Base-by-base conservation (phyloP, 2,797 vertebrate species). In the Atherinosoma microstoma region DNA sequence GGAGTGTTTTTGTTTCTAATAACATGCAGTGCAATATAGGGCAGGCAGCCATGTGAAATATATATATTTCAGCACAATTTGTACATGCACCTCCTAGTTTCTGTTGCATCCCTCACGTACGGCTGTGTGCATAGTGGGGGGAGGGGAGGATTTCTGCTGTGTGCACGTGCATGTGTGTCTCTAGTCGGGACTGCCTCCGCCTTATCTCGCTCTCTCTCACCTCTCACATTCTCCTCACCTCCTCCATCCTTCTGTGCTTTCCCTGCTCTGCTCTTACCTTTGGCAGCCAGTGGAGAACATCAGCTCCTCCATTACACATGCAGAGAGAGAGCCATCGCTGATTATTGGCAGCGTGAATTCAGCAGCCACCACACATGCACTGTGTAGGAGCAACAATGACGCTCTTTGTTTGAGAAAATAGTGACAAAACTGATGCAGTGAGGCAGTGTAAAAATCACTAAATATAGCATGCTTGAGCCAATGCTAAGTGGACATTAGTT, bases 101-200 rank as follows among this genome's bases (percentile, higher is more conserved):
- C 58, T 84, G 84, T 80, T 74, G 42, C 84, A 86, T 90, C 76
- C 77, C 75, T 16, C 35, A 79, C 83, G 73, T 42, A 2, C 81
- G 72, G 70, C 79, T 75, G 63, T 87, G 80, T 79, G 78, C 74
- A 73, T 66, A 36, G 76, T 91, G 93, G 94, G 93, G 92, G 94
- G 92, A 87, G 86, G 73, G 72, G 73, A 9, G 38, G 80, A 67
- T 80, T 82, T 81, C 74, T 88, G 68, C n/a, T 77, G 45, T 84
- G 59, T 76, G 72, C 80, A 68, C 82, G 67, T 83, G 79, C 59
- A 67, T 69, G 73, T 80, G 80, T 86, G 84, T 87, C 70, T 73
- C 84, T 91, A 73, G 87, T 89, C 80, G 81, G 82, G 79, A 80
- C 78, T 84, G 79, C 84, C 76, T 79, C 88, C 85, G 76, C 75